phyloP scores from a whole-genome alignment of 2,797 vertebrate genomes.

The Aldrovandia affinis region DNA sequence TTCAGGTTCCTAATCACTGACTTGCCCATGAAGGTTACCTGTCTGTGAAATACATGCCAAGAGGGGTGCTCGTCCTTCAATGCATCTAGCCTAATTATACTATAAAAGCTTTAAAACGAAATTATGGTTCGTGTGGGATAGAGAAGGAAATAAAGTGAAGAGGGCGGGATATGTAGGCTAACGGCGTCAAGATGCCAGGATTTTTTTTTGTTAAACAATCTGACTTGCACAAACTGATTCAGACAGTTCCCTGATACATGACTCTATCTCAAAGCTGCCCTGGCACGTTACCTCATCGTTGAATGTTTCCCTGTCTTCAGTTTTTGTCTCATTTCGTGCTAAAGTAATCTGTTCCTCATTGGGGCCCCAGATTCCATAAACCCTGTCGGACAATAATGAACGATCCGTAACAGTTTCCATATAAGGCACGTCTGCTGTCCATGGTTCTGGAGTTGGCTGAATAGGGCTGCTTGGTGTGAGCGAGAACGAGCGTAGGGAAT shows the following conservation, averaged over 20 bases:
- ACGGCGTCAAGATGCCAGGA: background rate
- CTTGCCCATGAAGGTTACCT: background rate
- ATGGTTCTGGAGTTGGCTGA: slow-evolving; percentile 43
- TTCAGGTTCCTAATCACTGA: background rate
- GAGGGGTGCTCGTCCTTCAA: background rate
- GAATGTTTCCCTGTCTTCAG: background rate
- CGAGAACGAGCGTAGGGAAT: background rate
- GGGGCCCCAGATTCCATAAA: background rate
- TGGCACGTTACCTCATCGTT: background rate
- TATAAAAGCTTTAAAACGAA: background rate
- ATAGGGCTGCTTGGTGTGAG: slow-evolving; percentile 24
- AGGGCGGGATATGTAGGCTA: background rate
- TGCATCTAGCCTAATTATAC: background rate
- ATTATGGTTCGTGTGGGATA: background rate
- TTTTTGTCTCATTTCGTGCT: background rate
- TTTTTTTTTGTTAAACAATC: background rate
- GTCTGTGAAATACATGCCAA: background rate
- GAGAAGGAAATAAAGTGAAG: background rate
- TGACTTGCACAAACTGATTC: background rate
- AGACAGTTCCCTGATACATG: background rate
- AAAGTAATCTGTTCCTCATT: background rate
- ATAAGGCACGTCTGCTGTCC: slow-evolving; percentile 61
- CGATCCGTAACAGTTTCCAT: slow-evolving; percentile 44
- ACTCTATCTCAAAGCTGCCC: too few species aligned
- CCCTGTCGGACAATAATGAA: background rate